Conservation (phyloP, 2,113 vertebrate genomes). For the Mormoops blainvillei region DNA sequence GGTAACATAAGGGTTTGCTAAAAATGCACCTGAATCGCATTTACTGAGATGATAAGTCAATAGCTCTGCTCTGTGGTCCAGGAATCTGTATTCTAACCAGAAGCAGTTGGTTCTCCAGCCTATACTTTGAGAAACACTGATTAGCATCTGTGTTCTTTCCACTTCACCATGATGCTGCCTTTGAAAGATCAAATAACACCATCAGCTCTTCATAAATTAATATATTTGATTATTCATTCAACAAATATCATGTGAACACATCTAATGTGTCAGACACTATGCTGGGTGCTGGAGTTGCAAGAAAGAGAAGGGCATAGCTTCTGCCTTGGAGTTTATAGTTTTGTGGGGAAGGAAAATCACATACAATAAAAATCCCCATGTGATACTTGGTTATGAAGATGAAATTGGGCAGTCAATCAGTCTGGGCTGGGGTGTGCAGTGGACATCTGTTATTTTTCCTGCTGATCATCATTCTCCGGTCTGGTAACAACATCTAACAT, state of each 20-base stretch:
- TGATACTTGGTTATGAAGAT: slow-evolving; percentile 1
- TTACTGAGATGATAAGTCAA: neutral
- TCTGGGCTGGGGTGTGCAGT: slow-evolving; percentile 38
- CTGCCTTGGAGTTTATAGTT: neutral
- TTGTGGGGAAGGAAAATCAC: neutral
- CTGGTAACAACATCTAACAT: slow-evolving; percentile 42
- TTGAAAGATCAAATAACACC: neutral
- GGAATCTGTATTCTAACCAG: neutral
- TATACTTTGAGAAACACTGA: neutral
- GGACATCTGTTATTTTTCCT: slow-evolving; percentile 55
- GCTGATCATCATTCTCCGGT: slow-evolving; percentile 42
- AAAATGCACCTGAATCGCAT: neutral
- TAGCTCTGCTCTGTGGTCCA: neutral
- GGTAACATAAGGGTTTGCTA: neutral
- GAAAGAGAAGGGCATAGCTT: neutral
- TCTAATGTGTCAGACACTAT: neutral
- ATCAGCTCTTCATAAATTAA: neutral
- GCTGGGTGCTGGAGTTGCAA: neutral
- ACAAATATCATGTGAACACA: neutral
- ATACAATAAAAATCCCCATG: neutral
- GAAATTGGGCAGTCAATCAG: slow-evolving; percentile 36
- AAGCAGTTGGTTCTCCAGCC: neutral
- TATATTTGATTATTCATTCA: neutral
- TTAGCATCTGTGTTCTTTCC: neutral
- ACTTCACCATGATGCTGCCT: neutral